Evolutionary conservation across 1,140 invertebrate species (phyloP).

Genomic region (Geopemphigus sp.): DNA sequence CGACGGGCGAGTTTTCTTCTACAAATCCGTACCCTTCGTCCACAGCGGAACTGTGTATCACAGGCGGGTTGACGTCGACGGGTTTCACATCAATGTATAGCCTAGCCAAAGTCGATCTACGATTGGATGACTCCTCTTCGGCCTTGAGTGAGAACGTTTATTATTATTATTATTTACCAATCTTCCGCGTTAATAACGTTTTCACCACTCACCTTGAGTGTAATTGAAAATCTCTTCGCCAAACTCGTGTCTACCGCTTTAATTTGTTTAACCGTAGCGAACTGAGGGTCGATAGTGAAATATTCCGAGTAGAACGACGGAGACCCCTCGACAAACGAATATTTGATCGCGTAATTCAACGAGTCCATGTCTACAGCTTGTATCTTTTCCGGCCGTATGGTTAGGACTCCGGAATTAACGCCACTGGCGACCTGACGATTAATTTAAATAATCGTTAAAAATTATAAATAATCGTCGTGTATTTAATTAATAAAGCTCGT

Average conservation of each 20-base stretch:
- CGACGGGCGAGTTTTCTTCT: slow-evolving; percentile 80
- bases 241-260: slow-evolving; percentile 74
- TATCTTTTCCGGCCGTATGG: slow-evolving; percentile 82
- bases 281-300: slow-evolving; percentile 78
- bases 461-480: no score
- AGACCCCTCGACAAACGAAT: slow-evolving; percentile 76
- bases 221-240: slow-evolving; percentile 69
- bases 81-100: slow-evolving; percentile 76
- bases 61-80: slow-evolving; percentile 79
- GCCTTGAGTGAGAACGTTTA: slow-evolving; percentile 59
- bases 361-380: slow-evolving; percentile 86
- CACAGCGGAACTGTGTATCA: slow-evolving; percentile 67
- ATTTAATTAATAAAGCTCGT: no score
- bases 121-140: slow-evolving; percentile 74
- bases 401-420: slow-evolving; percentile 74
- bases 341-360: slow-evolving; percentile 74
- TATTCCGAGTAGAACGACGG: slow-evolving; percentile 74
- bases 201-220: slow-evolving; percentile 64
- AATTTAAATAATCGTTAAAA: no score
- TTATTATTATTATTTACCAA: background rate
- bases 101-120: slow-evolving; percentile 77
- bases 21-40: slow-evolving; percentile 67
- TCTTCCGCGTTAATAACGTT: background rate
- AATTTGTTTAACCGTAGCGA: slow-evolving; percentile 76
- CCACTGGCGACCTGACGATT: slow-evolving; percentile 70